Base-by-base conservation (phyloP, 2,113 vertebrate genomes). In the Gambusia holbrooki region DNA sequence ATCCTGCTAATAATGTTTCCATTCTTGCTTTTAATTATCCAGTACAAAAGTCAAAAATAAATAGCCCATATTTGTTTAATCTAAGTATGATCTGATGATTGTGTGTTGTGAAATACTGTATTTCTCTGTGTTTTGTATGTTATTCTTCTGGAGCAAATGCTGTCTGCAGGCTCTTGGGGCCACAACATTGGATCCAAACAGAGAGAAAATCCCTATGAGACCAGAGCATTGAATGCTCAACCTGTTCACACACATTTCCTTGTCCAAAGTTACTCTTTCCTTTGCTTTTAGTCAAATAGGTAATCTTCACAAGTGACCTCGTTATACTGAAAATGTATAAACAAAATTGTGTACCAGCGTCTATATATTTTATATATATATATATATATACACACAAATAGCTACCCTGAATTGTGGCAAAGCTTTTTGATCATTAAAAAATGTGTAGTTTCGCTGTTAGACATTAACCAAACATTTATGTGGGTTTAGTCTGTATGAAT, bases 181-280 rank as follows among this genome's bases (percentile, higher is more conserved):
- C 84, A 82, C 1, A 35, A 64, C 71, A 77, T 81, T 88, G 80
- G 82, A 88, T 81, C 67, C 74, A 71, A 86, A 89, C 65, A 79
- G 85, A 88, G 82, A 82, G 80, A 65, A 73, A 90, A 76, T 88
- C 84, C 86, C 90, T 77, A 64, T 69, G 81, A 79, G 82, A 77
- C 60, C 3, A 35, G 58, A 76, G 64, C 54, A 42, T 45, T 25
- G 65, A 79, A 82, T 33, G 27, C 63, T 77, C 77, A 69, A 62
- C 77, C 71, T 79, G 78, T 63, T 81, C 69, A 58, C 65, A 69
- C 79, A 82, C 33, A 58, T 79, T 10, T 25, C 69, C 58, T 76
- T 70, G 17, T 78, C 72, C 79, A 62, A 67, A 72, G 63, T 66
- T 66, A 25, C 64, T 71, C 71, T 33, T 66, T 35, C 61, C 66